Conservation (phyloP, 2,113 vertebrate genomes). For the Ageneiosus marmoratus region DNA sequence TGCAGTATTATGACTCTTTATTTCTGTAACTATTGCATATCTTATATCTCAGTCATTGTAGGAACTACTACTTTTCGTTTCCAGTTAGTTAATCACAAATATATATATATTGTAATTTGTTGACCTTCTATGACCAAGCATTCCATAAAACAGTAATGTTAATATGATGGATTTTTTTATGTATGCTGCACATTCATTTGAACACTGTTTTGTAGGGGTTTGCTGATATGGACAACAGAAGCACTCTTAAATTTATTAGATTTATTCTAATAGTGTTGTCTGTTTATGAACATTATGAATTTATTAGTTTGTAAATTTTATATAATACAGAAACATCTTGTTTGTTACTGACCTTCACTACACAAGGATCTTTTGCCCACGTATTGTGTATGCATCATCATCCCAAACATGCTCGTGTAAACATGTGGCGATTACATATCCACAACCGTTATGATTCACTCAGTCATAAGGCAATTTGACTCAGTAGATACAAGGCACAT, state of each 20-base stretch:
- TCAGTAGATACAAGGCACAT: background rate
- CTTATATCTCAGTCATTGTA: background rate
- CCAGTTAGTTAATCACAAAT: background rate
- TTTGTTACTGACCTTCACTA: background rate
- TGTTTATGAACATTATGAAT: background rate
- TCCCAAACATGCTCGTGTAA: conserved; percentile 5
- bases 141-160: background rate
- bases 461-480: conserved; percentile 15
- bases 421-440: conserved; percentile 6
- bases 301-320: background rate
- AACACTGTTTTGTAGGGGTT: background rate
- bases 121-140: background rate
- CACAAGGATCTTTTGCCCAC: background rate
- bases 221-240: background rate
- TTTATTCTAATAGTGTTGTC: background rate
- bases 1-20: background rate
- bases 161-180: background rate
- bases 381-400: background rate
- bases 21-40: background rate
- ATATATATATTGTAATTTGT: background rate
- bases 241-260: background rate
- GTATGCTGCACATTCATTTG: background rate
- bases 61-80: background rate
- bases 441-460: background rate
- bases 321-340: background rate